Conservation (phyloP, 2,888 invertebrate genomes). For the Drosophila seclusa region DNA sequence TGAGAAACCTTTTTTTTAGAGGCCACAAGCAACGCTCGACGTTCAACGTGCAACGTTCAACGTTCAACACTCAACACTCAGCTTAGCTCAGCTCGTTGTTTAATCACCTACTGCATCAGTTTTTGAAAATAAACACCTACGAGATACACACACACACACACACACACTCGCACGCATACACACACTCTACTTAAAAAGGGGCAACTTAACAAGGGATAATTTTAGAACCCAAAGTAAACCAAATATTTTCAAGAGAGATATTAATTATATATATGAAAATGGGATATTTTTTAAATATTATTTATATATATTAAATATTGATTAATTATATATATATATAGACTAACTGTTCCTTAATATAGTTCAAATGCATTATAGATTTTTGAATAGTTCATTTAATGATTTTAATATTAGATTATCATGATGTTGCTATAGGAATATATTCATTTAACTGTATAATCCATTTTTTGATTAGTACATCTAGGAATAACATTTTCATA, state of each 20-base stretch:
- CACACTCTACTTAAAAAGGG: background rate
- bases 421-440: no score
- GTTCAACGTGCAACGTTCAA: constrained; percentile 34
- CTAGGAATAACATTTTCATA: background rate
- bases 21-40: constrained; percentile 46
- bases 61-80: constrained; percentile 26
- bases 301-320: background rate
- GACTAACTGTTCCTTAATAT: background rate
- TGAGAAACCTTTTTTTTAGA: constrained; percentile 17
- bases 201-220: background rate
- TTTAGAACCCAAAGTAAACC: background rate
- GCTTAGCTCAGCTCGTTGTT: constrained; percentile 25
- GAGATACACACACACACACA: constrained; percentile 21
- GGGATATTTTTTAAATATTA: background rate
- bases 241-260: no score
- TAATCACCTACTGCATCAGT: constrained; percentile 66
- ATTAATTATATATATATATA: background rate
- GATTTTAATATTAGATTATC: no score
- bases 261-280: no score
- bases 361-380: background rate
- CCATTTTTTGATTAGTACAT: background rate
- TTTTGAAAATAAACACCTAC: constrained; percentile 71
- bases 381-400: no score
- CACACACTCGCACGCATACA: background rate
- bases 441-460: background rate